These are phyloP conservation scores for Mythimna vitellina DNA, from an alignment of 2,888 invertebrate genomes.

Conservation along the genomic window DNA sequence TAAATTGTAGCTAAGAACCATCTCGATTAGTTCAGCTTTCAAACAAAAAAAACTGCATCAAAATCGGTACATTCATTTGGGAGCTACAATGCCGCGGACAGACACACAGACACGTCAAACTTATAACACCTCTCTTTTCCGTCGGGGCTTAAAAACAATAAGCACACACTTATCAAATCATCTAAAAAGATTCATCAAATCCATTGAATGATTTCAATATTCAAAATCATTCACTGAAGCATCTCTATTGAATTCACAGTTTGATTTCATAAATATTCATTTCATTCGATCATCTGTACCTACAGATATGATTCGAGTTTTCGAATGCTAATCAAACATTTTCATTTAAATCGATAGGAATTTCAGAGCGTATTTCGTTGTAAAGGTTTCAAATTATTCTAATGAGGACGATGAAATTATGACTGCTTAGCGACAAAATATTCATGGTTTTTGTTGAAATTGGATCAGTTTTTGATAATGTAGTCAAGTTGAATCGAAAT, in stretches of 20 bases:
- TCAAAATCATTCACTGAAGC: constrained; percentile 46
- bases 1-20: too few relatives aligned
- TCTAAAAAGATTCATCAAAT: constrained; percentile 29
- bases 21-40: too few relatives aligned
- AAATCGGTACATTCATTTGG: too few relatives aligned
- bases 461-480: background rate
- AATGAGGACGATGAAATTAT: constrained; percentile 4
- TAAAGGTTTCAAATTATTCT: constrained; percentile 8
- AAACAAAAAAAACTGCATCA: too few relatives aligned
- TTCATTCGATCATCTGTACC: constrained; percentile 13
- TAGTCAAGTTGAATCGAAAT: background rate
- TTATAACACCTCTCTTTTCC: too few relatives aligned
- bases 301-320: constrained; percentile 38
- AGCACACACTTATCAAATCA: constrained; percentile 7
- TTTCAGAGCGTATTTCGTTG: constrained; percentile 3
- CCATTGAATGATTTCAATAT: constrained; percentile 42
- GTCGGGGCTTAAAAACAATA: too few relatives aligned
- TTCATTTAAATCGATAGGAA: constrained; percentile 27
- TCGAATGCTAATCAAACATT: constrained; percentile 48
- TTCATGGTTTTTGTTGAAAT: constrained; percentile 4
- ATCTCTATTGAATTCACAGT: constrained; percentile 34
- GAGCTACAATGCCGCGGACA: too few relatives aligned
- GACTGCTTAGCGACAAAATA: constrained; percentile 12
- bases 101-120: too few relatives aligned
- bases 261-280: constrained; percentile 65